Conservation (phyloP, 1,140 invertebrate genomes). For the Drosophila littoralis region DNA sequence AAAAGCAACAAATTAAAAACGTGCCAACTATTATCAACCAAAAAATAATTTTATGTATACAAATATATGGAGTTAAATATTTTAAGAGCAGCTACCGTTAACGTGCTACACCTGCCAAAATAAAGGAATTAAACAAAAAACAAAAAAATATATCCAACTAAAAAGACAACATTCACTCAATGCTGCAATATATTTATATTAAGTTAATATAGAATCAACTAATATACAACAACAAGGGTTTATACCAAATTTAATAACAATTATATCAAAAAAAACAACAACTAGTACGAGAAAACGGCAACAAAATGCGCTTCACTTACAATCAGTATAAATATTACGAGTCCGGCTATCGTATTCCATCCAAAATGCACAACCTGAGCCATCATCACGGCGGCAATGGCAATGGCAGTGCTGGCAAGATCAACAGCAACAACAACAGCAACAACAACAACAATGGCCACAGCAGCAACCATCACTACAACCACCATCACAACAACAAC, state of each 20-base stretch:
- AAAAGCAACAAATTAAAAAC: constrained; percentile 27
- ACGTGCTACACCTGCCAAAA: not conserved
- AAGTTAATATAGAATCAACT: constrained; percentile 20
- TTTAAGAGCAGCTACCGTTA: constrained; percentile 17
- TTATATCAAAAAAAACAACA: constrained; percentile 19
- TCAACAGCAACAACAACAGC: constrained; percentile 44
- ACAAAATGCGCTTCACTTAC: constrained; percentile 83
- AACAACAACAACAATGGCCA: constrained; percentile 24
- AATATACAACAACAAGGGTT: constrained; percentile 36
- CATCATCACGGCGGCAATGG: constrained; percentile 52
- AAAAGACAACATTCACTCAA: not conserved
- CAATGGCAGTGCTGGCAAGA: constrained; percentile 24
- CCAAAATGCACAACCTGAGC: constrained; percentile 78
- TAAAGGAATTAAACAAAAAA: not conserved
- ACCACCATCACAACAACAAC: constrained; percentile 39
- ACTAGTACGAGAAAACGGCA: constrained; percentile 15
- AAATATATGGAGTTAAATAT: constrained; percentile 20
- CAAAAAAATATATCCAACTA: not conserved
- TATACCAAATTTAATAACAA: constrained; percentile 31
- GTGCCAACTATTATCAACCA: constrained; percentile 51
- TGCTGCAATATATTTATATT: constrained; percentile 3
- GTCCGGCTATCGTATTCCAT: constrained; percentile 83
- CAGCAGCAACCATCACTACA: constrained; percentile 27
- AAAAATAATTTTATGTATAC: constrained; percentile 30
- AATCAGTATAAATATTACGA: constrained; percentile 84